Conservation (phyloP, 2,113 vertebrate genomes). For the Agelaius tricolor region DNA sequence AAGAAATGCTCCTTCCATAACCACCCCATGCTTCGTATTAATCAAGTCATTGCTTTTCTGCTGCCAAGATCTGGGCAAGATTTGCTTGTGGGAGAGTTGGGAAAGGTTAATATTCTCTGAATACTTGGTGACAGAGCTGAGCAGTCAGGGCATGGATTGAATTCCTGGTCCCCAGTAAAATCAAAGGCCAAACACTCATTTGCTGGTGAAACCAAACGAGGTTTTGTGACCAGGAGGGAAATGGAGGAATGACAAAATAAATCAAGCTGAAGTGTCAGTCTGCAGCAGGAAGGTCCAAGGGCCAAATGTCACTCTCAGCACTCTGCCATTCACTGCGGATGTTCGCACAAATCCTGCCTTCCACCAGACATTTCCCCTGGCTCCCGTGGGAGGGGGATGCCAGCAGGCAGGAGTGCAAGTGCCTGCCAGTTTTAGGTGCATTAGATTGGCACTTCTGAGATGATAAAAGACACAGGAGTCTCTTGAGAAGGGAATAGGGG, state of each 20-base stretch:
- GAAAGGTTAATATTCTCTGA: slow-evolving; percentile 31
- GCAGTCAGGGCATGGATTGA: not conserved
- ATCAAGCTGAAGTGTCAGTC: not conserved
- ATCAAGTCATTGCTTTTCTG: not conserved
- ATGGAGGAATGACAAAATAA: not conserved
- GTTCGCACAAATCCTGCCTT: not conserved
- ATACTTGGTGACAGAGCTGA: not conserved
- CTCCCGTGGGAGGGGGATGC: not conserved
- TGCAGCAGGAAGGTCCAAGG: not conserved
- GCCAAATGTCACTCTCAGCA: not conserved
- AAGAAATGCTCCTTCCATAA: slow-evolving; percentile 8
- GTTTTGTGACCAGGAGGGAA: not conserved
- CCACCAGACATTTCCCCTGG: not conserved
- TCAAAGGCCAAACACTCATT: not conserved
- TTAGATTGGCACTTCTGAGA: slow-evolving; percentile 31
- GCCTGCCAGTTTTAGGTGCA: not conserved
- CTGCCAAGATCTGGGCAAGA: not conserved
- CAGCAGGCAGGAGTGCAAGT: not conserved
- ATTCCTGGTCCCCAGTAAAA: not conserved
- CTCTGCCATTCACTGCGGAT: not conserved
- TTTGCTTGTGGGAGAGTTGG: not conserved
- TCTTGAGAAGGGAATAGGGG: slow-evolving; percentile 14
- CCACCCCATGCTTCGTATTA: not conserved
- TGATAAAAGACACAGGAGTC: not conserved
- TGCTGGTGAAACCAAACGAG: not conserved